Conservation (phyloP, 2,888 invertebrate species). For the Melinaea menophilus region DNA sequence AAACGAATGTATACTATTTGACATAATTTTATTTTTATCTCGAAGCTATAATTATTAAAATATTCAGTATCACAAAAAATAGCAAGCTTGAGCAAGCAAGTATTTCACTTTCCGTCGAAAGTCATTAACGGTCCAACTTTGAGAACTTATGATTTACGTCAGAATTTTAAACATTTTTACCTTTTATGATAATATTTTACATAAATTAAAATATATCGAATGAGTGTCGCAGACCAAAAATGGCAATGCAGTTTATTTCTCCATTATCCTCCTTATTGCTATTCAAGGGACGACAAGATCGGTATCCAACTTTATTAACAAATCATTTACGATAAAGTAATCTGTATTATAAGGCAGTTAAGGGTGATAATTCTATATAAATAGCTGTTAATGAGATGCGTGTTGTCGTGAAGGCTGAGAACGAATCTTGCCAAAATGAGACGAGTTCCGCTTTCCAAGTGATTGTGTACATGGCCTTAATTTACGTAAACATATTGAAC, state of each 20-base stretch:
- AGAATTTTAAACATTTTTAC: no score
- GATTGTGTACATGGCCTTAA: slow-evolving; percentile 12
- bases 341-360: not conserved
- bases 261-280: slow-evolving; percentile 24
- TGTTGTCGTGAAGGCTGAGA: slow-evolving; percentile 29
- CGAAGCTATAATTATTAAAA: no score
- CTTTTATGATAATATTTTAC: no score
- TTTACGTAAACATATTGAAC: not conserved
- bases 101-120: no score
- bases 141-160: no score
- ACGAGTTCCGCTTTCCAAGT: slow-evolving; percentile 26
- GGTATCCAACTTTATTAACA: slow-evolving; percentile 10
- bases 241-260: slow-evolving; percentile 19
- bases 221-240: slow-evolving; percentile 11
- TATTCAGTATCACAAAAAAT: no score
- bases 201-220: no score
- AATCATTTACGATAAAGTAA: not conserved
- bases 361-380: not conserved
- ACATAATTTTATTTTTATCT: no score
- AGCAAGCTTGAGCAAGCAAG: no score
- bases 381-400: slow-evolving; percentile 7
- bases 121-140: no score
- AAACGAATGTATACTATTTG: no score
- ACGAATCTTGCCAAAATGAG: slow-evolving; percentile 20
- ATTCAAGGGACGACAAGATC: slow-evolving; percentile 24